These are phyloP conservation scores for Pollachius pollachius DNA, from an alignment of 2,113 vertebrate species.

Conservation along the genomic window DNA sequence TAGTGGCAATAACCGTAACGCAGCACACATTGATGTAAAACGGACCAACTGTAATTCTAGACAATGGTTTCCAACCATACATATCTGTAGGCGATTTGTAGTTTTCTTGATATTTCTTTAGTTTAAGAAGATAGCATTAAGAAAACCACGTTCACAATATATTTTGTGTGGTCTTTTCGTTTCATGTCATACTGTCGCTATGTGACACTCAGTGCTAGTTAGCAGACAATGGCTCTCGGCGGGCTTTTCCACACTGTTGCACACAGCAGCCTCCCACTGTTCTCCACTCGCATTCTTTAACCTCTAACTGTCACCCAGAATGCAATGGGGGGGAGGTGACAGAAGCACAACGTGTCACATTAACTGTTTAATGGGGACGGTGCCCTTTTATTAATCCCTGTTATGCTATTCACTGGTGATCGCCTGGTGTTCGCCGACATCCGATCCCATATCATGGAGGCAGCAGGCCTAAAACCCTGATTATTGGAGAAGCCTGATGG, in stretches of 20 bases:
- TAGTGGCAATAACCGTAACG: no score
- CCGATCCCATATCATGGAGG: neutral
- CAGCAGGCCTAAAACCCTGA: neutral
- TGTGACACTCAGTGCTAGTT: neutral
- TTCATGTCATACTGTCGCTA: no score
- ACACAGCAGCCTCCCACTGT: constrained; percentile 36
- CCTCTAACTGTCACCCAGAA: constrained; percentile 61
- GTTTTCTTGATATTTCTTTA: no score
- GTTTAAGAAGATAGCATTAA: no score
- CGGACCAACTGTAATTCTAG: no score
- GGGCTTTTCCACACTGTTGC: constrained; percentile 61
- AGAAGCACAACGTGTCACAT: constrained; percentile 48
- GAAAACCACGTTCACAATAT: no score
- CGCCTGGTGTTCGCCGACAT: neutral
- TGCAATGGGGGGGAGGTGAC: constrained; percentile 32
- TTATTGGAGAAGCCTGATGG: neutral
- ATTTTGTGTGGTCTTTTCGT: no score
- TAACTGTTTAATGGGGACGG: constrained; percentile 49
- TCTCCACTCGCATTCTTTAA: constrained; percentile 55
- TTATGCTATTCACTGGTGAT: neutral
- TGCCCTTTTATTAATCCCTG: constrained; percentile 29
- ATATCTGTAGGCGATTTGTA: no score
- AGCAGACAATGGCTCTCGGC: constrained; percentile 59
- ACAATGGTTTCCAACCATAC: no score
- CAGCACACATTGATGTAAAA: no score